phyloP scores from a whole-genome alignment of 2,888 invertebrate genomes.

The Xanthostigma xanthostigma region DNA sequence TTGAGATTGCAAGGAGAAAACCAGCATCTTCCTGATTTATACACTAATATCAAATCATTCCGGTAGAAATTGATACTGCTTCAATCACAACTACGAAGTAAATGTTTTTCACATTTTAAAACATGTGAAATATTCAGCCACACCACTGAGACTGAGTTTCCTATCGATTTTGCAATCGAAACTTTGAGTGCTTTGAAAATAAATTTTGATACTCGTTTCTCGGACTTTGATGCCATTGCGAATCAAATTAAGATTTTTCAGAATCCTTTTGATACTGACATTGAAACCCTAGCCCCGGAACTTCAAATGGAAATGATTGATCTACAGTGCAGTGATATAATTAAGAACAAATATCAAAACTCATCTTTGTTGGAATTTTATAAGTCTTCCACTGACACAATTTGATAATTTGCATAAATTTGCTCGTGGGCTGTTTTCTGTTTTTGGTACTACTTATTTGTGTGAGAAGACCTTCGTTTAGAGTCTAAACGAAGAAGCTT shows the following conservation, averaged over 20 bases:
- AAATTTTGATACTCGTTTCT: constrained; percentile 16
- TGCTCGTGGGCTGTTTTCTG: constrained; percentile 11
- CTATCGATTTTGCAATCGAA: constrained; percentile 16
- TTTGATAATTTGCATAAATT: constrained; percentile 15
- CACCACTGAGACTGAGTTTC: constrained; percentile 15
- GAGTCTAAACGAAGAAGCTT: no score
- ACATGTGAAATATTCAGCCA: constrained; percentile 16
- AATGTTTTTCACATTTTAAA: constrained; percentile 2
- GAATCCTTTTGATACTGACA: constrained; percentile 13
- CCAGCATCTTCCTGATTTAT: constrained; percentile 4
- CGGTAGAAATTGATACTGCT: constrained; percentile 2
- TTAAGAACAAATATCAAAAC: constrained; percentile 11
- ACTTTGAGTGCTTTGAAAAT: constrained; percentile 15
- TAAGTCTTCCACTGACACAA: constrained; percentile 13
- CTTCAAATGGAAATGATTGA: constrained; percentile 15
- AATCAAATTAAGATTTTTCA: constrained; percentile 9
- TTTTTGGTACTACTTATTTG: constrained; percentile 11
- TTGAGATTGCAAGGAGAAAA: constrained; percentile 3
- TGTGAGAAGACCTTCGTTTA: constrained; percentile 11
- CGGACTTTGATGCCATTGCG: constrained; percentile 13
- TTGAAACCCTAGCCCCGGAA: constrained; percentile 12
- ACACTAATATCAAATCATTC: constrained; percentile 2
- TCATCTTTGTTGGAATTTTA: constrained; percentile 9
- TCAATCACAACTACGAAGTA: constrained; percentile 1
- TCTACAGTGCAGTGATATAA: constrained; percentile 13